Evolutionary conservation across 2,113 vertebrate species (phyloP), one percentile per base, ranked within the genome.

Genomic region (Sciurus niger): DNA sequence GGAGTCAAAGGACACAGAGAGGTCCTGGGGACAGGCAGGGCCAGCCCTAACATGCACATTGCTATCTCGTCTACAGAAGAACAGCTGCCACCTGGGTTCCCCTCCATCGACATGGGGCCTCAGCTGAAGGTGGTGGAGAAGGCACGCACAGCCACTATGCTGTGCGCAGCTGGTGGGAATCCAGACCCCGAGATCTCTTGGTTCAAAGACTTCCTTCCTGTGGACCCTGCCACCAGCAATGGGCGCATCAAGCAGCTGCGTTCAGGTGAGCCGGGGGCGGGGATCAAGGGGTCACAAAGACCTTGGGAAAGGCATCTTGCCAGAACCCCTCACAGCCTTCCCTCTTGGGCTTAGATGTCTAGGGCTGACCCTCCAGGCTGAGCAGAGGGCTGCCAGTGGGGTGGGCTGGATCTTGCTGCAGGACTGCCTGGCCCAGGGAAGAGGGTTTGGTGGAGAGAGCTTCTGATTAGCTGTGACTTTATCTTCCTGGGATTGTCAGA

Each of bases 161-260:
- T 99, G 67, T 99, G 99, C 28, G 99, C 99, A 3, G 99, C 99
- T 87, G 99, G 99, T 0, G 99, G 99, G 2, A 99, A 99, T 96
- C 99, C 99, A 0, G 99, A 99, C 92, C 99, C 99, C 0, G 99
- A 99, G 98, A 99, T 99, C 98, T 99, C 99, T 97, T 99, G 99
- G 99, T 99, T 99, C 98, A 99, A 99, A 98, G 99, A 99, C 96
- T 99, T 99, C 95, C 98, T 99, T 46, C 99, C 99, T 8, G 99
- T 99, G 0, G 99, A 99, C 97, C 99, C 99, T 0, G 98, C 99
- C 43, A 98, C 98, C 67, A 99, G 99, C 98, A 99, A 99, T 0
- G 99, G 99, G 4, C 98, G 99, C 88, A 99, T 99, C 96, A 99
- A 99, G 89, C 99, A 99, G 92, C 99, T 99, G 79, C 99, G 99